Evolutionary conservation across 2,888 invertebrate genomes (phyloP).

Genomic region (Hemithea aestivaria): DNA sequence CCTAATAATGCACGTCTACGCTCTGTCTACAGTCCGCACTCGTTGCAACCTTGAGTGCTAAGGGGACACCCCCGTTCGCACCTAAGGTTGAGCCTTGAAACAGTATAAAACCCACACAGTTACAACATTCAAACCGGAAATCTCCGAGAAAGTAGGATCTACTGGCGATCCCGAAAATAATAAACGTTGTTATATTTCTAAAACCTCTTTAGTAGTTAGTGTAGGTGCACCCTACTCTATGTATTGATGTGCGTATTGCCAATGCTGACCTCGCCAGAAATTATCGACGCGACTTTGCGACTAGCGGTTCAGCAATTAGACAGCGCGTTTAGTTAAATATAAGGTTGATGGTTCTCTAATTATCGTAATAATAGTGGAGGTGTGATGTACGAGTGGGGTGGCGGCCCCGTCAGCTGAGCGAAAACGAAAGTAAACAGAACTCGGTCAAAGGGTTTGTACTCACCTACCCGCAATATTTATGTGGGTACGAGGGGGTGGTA

Average conservation of each 20-base stretch:
- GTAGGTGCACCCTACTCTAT: no score
- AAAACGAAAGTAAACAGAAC: constrained; percentile 81
- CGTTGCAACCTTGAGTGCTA: constrained; percentile 74
- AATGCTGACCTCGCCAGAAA: no score
- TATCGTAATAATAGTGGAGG: constrained; percentile 75
- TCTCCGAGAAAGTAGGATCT: not conserved
- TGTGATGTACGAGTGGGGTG: constrained; percentile 61
- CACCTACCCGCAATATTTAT: constrained; percentile 80
- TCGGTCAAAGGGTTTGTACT: constrained; percentile 80
- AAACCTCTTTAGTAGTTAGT: no score
- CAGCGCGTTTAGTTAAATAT: constrained; percentile 43
- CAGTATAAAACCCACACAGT: no score
- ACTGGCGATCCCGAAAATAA: no score
- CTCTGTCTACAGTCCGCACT: constrained; percentile 75
- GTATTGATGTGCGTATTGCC: no score
- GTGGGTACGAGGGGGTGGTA: constrained; percentile 67
- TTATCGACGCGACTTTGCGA: constrained; percentile 17
- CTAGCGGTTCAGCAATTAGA: constrained; percentile 39
- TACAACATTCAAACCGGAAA: no score
- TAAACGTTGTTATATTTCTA: no score
- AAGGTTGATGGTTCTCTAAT: constrained; percentile 69
- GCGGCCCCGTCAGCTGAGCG: constrained; percentile 77
- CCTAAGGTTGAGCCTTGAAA: constrained; percentile 22
- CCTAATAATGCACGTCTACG: constrained; percentile 80
- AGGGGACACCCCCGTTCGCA: constrained; percentile 45